phyloP scores from a whole-genome alignment of 2,113 vertebrate species.

The Hyla sarda region DNA sequence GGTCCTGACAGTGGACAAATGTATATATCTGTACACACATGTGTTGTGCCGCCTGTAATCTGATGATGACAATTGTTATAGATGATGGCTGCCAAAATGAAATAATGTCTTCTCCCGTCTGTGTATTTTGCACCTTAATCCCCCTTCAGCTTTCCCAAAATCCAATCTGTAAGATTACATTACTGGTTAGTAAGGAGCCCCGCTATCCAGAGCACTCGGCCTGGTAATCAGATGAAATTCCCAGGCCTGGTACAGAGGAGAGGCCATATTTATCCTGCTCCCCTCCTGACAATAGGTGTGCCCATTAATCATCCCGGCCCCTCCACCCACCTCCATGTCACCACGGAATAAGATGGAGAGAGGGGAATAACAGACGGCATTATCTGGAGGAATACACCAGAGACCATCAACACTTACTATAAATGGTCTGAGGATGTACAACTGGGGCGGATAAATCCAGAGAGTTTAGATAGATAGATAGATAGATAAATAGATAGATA shows the following conservation, averaged over 20 bases:
- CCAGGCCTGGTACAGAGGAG: conserved; percentile 13
- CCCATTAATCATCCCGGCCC: conserved; percentile 45
- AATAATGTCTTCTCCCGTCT: conserved; percentile 26
- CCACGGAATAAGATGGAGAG: conserved; percentile 33
- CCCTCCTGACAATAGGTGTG: conserved; percentile 55
- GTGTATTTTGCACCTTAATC: conserved; percentile 25
- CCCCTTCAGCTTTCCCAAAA: neutral
- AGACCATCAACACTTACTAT: neutral
- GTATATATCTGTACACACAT: neutral
- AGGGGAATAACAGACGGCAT: conserved; percentile 12
- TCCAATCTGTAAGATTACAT: conserved; percentile 52
- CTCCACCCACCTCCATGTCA: conserved; percentile 3
- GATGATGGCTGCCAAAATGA: conserved; percentile 15
- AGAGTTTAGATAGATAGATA: neutral
- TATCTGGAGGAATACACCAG: conserved; percentile 18
- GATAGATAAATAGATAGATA: neutral
- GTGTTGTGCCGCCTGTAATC: neutral
- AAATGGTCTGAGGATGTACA: conserved; percentile 8
- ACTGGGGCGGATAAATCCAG: neutral
- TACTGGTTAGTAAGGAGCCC: conserved; percentile 33
- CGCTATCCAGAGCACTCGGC: conserved; percentile 5
- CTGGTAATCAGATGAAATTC: conserved; percentile 50
- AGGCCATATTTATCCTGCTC: conserved; percentile 50
- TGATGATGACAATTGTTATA: conserved; percentile 24
- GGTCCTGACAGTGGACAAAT: neutral